Evolutionary conservation across 2,888 invertebrate species (phyloP).

Genomic region (Heliconius ethilla): DNA sequence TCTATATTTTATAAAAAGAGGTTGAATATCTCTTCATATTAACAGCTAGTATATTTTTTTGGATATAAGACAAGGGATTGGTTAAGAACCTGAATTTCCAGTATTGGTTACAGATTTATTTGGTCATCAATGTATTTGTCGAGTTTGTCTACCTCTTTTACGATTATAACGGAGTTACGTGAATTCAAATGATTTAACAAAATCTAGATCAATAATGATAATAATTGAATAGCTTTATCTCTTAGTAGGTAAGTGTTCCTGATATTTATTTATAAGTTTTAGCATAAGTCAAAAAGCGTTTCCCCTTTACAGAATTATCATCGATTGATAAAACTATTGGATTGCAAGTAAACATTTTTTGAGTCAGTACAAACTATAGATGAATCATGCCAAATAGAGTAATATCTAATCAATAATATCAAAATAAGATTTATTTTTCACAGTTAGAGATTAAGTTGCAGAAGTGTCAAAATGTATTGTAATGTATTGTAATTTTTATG

Average conservation of each 20-base stretch:
- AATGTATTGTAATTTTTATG: too few relatives aligned
- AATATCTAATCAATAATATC: too few relatives aligned
- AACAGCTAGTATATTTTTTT: neutral
- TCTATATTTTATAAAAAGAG: too few relatives aligned
- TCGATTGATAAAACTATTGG: too few relatives aligned
- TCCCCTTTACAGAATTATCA: neutral
- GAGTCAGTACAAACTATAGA: too few relatives aligned
- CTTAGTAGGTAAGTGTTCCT: neutral
- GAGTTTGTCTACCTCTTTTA: neutral
- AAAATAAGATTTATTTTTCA: too few relatives aligned
- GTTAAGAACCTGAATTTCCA: conserved; percentile 10
- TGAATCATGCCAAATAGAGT: too few relatives aligned
- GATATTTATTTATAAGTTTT: neutral
- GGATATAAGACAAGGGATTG: neutral
- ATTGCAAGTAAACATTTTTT: too few relatives aligned
- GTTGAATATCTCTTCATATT: too few relatives aligned
- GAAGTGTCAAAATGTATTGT: too few relatives aligned
- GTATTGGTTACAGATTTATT: neutral
- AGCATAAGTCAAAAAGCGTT: neutral
- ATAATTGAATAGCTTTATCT: neutral
- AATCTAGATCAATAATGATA: neutral
- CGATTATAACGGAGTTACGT: neutral
- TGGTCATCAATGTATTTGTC: neutral
- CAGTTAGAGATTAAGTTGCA: too few relatives aligned
- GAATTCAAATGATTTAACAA: neutral